phyloP scores from a whole-genome alignment of 2,113 vertebrate species.

The Dunckerocampus dactyliophorus region DNA sequence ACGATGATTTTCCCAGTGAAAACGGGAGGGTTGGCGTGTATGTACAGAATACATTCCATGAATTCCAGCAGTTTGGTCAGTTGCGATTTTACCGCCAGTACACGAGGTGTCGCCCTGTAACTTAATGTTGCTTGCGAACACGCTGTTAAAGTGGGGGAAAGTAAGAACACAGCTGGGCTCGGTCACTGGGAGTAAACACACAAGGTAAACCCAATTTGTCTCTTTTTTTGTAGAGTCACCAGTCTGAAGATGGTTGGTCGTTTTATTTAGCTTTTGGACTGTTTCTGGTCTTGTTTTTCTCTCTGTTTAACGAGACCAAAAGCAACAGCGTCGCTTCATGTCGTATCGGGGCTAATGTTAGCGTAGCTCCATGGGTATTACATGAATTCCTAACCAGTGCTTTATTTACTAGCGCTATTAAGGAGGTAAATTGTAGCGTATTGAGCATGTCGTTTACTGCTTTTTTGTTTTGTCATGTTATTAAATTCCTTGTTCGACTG shows the following conservation, averaged over 20 bases:
- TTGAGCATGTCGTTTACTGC: not conserved
- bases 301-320: not conserved
- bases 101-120: constrained; percentile 12
- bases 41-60: too few relatives aligned
- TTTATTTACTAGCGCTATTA: too few relatives aligned
- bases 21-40: too few relatives aligned
- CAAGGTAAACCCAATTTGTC: constrained; percentile 3
- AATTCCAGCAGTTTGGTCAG: too few relatives aligned
- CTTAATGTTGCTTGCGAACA: not conserved
- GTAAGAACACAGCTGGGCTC: constrained; percentile 9
- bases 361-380: constrained; percentile 25
- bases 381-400: too few relatives aligned
- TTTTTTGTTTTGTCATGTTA: not conserved
- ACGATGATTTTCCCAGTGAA: too few relatives aligned
- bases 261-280: not conserved
- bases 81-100: not conserved
- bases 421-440: not conserved
- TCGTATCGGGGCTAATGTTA: constrained; percentile 44
- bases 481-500: not conserved
- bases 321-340: not conserved
- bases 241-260: accelerated
- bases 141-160: constrained; percentile 24
- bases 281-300: constrained; percentile 1
- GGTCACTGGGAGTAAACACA: constrained; percentile 19
- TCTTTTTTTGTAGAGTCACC: not conserved